phyloP scores from a whole-genome alignment of 2,113 vertebrate genomes.

The Lasiurus borealis region DNA sequence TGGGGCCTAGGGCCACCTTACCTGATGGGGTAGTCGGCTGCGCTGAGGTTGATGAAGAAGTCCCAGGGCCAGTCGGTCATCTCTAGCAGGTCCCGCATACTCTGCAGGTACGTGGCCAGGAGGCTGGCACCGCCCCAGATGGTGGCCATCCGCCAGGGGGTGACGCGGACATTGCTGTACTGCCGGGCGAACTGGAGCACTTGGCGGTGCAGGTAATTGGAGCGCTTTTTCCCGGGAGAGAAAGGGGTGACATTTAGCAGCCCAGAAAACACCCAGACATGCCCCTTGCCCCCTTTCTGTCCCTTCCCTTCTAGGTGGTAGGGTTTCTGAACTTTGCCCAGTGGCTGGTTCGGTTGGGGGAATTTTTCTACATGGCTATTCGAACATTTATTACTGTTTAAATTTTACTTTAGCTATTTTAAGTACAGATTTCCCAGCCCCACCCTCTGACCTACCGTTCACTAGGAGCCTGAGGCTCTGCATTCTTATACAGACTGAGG shows the following conservation, averaged over 20 bases:
- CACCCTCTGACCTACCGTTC: not conserved
- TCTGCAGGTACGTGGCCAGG: constrained; percentile 96
- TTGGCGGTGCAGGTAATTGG: constrained; percentile 96
- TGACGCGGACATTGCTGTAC: constrained; percentile 95
- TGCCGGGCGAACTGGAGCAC: constrained; percentile 90
- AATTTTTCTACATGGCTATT: not conserved
- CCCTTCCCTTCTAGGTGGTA: not conserved
- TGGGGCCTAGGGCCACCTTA: constrained; percentile 60
- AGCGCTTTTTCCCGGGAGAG: constrained; percentile 89
- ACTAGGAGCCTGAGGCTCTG: not conserved
- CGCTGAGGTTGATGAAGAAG: constrained; percentile 99
- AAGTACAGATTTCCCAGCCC: not conserved
- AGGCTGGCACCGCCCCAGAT: constrained; percentile 99
- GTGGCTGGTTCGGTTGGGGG: not conserved
- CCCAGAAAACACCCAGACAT: not conserved
- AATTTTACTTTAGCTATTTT: not conserved
- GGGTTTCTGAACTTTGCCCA: not conserved
- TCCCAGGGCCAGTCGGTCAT: constrained; percentile 99
- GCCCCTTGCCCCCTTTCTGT: not conserved
- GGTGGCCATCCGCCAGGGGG: constrained; percentile 98
- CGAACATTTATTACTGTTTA: no score
- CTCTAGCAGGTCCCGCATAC: constrained; percentile 96
- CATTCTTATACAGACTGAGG: not conserved
- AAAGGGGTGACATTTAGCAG: constrained; percentile 74
- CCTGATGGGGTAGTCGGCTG: constrained; percentile 99